These are phyloP conservation scores for Lepidothrix coronata DNA, from an alignment of 2,113 vertebrate species.

Conservation along the genomic window DNA sequence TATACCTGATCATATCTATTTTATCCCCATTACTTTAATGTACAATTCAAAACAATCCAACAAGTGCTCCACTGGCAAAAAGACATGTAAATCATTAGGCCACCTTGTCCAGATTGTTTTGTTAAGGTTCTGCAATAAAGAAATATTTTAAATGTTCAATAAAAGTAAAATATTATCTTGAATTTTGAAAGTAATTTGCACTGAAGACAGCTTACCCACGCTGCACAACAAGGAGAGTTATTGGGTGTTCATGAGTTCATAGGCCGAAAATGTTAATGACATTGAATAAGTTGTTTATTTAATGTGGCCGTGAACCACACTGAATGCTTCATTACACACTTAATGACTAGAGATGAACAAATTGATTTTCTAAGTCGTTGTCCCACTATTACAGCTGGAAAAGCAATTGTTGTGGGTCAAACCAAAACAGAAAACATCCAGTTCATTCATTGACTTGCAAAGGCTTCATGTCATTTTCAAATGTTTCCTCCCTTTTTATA, in stretches of 20 bases:
- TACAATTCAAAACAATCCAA: not conserved
- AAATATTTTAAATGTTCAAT: not conserved
- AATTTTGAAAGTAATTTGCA: not conserved
- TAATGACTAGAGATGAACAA: not conserved
- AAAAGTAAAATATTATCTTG: not conserved
- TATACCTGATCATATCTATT: not conserved
- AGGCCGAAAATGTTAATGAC: not conserved
- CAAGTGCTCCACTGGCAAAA: not conserved
- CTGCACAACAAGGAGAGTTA: not conserved
- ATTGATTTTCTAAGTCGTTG: not conserved
- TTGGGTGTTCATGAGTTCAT: not conserved
- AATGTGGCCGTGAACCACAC: not conserved
- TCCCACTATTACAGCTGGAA: not conserved
- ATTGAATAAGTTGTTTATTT: slow-evolving; percentile 9
- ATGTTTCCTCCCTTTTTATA: not conserved
- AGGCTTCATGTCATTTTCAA: not conserved
- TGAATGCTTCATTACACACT: slow-evolving; percentile 5
- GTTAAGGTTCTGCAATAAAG: not conserved
- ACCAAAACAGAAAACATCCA: not conserved
- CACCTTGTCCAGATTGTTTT: not conserved
- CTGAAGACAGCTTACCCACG: not conserved
- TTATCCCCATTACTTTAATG: not conserved
- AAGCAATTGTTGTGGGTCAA: not conserved
- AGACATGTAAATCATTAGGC: not conserved
- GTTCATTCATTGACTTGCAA: not conserved